phyloP scores from a whole-genome alignment of 2,113 vertebrate species.

The Notothenia coriiceps region DNA sequence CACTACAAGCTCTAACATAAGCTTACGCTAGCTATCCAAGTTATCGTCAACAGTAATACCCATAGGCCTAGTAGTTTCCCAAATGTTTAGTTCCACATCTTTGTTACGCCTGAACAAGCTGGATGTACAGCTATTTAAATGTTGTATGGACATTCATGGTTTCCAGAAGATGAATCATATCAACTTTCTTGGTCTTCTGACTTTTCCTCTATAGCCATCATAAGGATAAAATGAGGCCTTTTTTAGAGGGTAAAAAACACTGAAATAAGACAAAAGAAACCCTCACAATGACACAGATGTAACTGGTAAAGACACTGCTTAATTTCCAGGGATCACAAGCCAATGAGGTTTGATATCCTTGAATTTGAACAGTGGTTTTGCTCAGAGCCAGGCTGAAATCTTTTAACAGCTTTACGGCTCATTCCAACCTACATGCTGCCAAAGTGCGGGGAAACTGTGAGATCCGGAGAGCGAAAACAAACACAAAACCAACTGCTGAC shows the following conservation, averaged over 20 bases:
- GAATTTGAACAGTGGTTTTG: background rate
- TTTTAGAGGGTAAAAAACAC: background rate
- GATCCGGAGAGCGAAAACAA: constrained; percentile 22
- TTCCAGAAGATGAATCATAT: background rate
- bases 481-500: constrained; percentile 43
- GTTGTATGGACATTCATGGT: too few species aligned
- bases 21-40: too few species aligned
- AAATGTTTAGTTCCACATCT: background rate
- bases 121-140: background rate
- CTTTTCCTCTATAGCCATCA: background rate
- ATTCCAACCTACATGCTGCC: background rate
- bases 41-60: too few species aligned
- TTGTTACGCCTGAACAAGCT: background rate
- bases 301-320: background rate
- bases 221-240: background rate
- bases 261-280: background rate
- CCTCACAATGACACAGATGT: background rate
- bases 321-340: background rate
- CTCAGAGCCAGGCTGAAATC: constrained; percentile 1
- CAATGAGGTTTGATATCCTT: background rate
- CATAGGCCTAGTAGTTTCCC: background rate
- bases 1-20: too few species aligned
- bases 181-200: background rate
- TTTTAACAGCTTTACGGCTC: constrained; percentile 6
- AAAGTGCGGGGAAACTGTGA: constrained; percentile 19